Evolutionary conservation across 2,113 vertebrate genomes (phyloP).

Genomic region (Pagrus major): DNA sequence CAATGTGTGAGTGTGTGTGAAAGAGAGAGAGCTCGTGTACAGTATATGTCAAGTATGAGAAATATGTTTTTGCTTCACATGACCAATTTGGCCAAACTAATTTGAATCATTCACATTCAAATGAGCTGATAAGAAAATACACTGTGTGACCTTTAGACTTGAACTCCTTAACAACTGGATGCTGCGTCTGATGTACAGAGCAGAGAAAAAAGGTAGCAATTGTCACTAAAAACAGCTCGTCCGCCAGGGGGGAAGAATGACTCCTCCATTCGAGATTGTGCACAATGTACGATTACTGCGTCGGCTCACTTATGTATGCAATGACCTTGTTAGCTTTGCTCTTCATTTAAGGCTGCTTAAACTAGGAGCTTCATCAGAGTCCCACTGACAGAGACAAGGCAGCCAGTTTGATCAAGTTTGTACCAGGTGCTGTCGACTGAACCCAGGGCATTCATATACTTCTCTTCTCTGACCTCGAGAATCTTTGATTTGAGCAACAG

Average conservation of each 20-base stretch:
- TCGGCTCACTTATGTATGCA: slow-evolving; percentile 67
- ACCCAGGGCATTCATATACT: slow-evolving; percentile 2
- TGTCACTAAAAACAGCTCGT: slow-evolving; percentile 22
- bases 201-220: slow-evolving; percentile 14
- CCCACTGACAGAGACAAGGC: slow-evolving; percentile 43
- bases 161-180: slow-evolving; percentile 11
- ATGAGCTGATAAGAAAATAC: slow-evolving; percentile 71
- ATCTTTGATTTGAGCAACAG: neutral
- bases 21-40: slow-evolving; percentile 45
- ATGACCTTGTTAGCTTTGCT: slow-evolving; percentile 11
- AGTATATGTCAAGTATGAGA: slow-evolving; percentile 60
- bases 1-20: slow-evolving; percentile 23
- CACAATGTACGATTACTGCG: slow-evolving; percentile 45
- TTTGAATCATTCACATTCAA: slow-evolving; percentile 76
- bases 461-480: slow-evolving; percentile 2
- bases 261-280: slow-evolving; percentile 61
- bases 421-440: slow-evolving; percentile 11
- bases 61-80: slow-evolving; percentile 70
- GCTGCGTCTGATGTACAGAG: slow-evolving; percentile 10
- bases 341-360: slow-evolving; percentile 16
- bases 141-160: slow-evolving; percentile 58
- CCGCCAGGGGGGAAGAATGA: slow-evolving; percentile 8
- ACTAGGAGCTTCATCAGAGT: slow-evolving; percentile 19
- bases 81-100: slow-evolving; percentile 78
- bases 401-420: neutral